These are phyloP conservation scores for Luffia ferchaultella DNA, from an alignment of 2,888 invertebrate genomes.

Conservation along the genomic window DNA sequence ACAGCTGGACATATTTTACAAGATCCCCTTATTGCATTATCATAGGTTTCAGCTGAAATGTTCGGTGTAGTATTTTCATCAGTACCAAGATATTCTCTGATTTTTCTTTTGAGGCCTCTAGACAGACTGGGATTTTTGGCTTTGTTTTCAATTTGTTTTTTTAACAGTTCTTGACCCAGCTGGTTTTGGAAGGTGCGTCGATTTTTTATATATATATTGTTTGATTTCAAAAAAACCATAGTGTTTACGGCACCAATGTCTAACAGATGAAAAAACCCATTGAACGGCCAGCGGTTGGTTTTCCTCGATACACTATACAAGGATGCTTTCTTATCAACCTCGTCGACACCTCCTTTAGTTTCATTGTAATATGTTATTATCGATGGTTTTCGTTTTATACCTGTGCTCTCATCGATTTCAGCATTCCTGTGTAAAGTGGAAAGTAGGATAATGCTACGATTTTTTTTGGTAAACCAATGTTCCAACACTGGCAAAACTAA, in stretches of 20 bases:
- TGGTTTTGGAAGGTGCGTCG: constrained; percentile 7
- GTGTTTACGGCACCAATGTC: constrained; percentile 22
- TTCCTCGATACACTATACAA: constrained; percentile 17
- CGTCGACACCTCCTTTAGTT: constrained; percentile 17
- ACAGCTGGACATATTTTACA: constrained; percentile 14
- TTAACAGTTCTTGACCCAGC: constrained; percentile 8
- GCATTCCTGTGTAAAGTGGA: constrained; percentile 16
- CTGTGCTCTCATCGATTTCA: constrained; percentile 14
- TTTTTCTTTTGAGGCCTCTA: constrained; percentile 13
- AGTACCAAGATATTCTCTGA: constrained; percentile 12
- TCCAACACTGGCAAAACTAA: constrained; percentile 11
- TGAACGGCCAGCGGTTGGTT: constrained; percentile 23
- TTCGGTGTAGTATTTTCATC: constrained; percentile 11
- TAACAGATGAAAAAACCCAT: constrained; percentile 17
- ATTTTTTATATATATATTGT: constrained; percentile 5
- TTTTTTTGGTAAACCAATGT: constrained; percentile 21
- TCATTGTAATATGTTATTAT: constrained; percentile 17
- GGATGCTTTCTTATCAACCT: constrained; percentile 15
- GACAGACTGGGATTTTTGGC: constrained; percentile 12
- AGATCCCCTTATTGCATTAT: too few relatives aligned
- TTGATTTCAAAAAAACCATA: constrained; percentile 16
- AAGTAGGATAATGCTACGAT: constrained; percentile 15
- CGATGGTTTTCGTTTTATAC: constrained; percentile 14
- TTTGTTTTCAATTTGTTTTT: constrained; percentile 13
- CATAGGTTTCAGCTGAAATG: constrained; percentile 12